phyloP scores from a whole-genome alignment of 2,113 vertebrate species.

The Neolamprologus kungweensis region DNA sequence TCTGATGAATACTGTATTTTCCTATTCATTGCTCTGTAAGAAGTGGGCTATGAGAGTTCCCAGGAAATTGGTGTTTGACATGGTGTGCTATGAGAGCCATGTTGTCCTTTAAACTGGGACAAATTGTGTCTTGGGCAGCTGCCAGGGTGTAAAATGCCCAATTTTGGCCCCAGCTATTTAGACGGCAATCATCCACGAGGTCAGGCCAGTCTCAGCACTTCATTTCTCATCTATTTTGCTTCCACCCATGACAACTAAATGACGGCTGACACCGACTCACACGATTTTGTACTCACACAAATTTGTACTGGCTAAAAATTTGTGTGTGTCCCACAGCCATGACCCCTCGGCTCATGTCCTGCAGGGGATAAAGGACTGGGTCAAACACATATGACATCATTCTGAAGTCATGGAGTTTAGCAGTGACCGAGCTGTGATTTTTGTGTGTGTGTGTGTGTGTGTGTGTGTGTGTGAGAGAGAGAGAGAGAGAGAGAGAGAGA shows the following conservation, averaged over 20 bases:
- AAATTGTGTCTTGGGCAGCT: slow-evolving; percentile 66
- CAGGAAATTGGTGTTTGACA: slow-evolving; percentile 55
- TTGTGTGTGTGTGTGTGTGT: not conserved
- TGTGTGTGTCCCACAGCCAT: slow-evolving; percentile 6
- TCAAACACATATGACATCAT: slow-evolving; percentile 47
- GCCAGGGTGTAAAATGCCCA: slow-evolving; percentile 71
- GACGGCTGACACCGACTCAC: slow-evolving; percentile 50
- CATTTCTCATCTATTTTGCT: slow-evolving; percentile 61
- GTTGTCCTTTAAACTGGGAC: slow-evolving; percentile 58
- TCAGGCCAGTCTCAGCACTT: slow-evolving; percentile 58
- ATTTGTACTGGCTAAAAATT: slow-evolving; percentile 34
- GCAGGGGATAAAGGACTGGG: slow-evolving; percentile 14
- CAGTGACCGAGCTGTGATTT: not conserved
- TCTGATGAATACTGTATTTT: slow-evolving; percentile 28
- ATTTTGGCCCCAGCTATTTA: slow-evolving; percentile 62
- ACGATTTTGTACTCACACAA: slow-evolving; percentile 38
- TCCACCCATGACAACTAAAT: slow-evolving; percentile 67
- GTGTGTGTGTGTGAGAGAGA: not conserved
- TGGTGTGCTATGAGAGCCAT: slow-evolving; percentile 47
- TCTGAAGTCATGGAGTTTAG: not conserved
- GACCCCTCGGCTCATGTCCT: slow-evolving; percentile 18
- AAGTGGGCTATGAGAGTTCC: slow-evolving; percentile 41
- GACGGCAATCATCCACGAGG: slow-evolving; percentile 65
- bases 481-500: accelerated
- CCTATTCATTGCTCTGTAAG: not conserved